Evolutionary conservation across 2,113 vertebrate genomes (phyloP), one percentile per base, ranked within the genome.

Genomic region (Scomber scombrus): DNA sequence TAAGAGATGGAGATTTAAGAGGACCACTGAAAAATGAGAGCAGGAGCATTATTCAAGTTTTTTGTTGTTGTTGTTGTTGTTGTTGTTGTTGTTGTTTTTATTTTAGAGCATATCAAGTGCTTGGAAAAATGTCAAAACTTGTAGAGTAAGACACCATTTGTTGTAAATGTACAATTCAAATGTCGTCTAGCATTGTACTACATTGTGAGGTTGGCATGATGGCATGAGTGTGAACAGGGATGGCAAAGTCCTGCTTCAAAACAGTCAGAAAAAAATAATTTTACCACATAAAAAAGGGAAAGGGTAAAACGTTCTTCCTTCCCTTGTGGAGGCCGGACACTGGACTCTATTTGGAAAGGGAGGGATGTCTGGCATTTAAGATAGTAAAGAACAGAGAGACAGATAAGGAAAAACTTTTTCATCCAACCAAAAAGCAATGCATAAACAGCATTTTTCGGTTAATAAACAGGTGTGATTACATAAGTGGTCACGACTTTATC

Each of bases 101-200:
- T 61, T 62, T 72, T 21, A n/a, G 13, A 45, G 19, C 6, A 68
- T 11, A 23, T 46, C 11, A 50, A 55, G 40, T n/a, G 34, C 29
- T 63, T 63, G 23, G 61, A 82, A 61, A 70, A 14, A 43, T 7
- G n/a, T 45, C 47, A 66, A 50, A 66, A 55, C n/a, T 14, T 56
- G 16, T 14, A 16, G 1, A 75, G 5, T 1, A 45, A 52, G 40
- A 40, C 13, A 31, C n/a, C 57, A n/a, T 64, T 34, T 64, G 60
- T 16, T 61, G 47, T 34, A 16, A 65, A 56, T 73, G 64, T 72
- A 14, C 49, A 23, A 64, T 79, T 60, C 7, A 69, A 76, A 13
- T 23, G 47, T 65, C 46, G 11, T 65, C 34, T 3, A 49, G 60
- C 66, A 55, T 13, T 61, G 47, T 55, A 29, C 46, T 40, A 45